Base-by-base conservation (phyloP, 64 coral and sea anemone species). In the Astreopora myriophthalma region DNA sequence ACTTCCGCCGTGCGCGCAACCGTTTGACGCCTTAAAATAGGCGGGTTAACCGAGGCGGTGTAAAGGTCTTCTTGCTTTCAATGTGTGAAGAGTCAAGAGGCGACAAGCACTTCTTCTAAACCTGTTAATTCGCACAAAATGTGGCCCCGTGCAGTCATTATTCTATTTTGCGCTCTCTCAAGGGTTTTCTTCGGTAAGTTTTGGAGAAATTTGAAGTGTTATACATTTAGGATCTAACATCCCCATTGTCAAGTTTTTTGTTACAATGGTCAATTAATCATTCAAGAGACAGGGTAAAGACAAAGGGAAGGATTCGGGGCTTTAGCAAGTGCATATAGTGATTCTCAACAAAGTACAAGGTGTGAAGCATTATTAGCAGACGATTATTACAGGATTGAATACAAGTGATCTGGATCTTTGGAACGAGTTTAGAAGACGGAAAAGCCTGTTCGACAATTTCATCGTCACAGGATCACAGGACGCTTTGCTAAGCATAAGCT, bases 241-340 rank as follows among this genome's bases (percentile, higher is more conserved):
- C 14, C 70, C 31, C 34, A 73, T 6, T 73, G 70, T 73, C 34
- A 36, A 17, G 20, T 19, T 73, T n/a, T n/a, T 65, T 10, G 16
- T 34, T 7, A 83, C 79, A 83, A 64, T 63, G 79, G 79, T 19
- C 33, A 83, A 66, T 83, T 64, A 63, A 83, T 83, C 79, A 80
- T 80, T 61, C 44, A 7, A 44, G 44, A 80, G 26, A 80, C 67
- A 65, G 2, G 3, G 52, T 27, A 65, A 22, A 65, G 79, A 83
- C 79, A 83, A 19, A 3, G 29, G 79, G 79, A 64, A 83, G 57
- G 79, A 64, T 64, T 64, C 65, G 52, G 79, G 20, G 64, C 65
- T 25, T 32, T 83, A 61, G 70, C 20, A 25, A 64, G 58, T 83
- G 57, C 34, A 57, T 39, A 37, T 83, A 80, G 14, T 60, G 48